Percentiles rank a stretch among this genome's conserved stretches.
Conservation (phyloP, 2,113 vertebrate species). For the Pavo muticus region DNA sequence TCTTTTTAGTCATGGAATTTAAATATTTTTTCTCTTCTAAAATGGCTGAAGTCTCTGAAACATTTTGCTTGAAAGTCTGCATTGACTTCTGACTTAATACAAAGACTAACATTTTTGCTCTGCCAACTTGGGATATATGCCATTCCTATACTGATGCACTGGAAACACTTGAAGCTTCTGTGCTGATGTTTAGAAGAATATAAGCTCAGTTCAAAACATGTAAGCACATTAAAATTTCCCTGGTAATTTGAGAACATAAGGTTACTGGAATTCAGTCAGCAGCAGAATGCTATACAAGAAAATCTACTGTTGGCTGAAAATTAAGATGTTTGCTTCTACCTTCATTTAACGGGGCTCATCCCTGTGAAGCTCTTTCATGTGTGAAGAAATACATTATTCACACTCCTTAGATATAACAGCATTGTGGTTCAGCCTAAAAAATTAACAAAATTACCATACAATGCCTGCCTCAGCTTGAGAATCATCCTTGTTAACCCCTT, state of each 20-base stretch:
- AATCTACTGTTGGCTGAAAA: constrained; percentile 51
- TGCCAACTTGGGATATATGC: not conserved
- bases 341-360: constrained; percentile 45
- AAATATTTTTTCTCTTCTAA: not conserved
- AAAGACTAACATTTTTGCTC: not conserved
- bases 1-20: not conserved
- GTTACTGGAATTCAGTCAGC: constrained; percentile 2
- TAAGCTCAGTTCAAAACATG: not conserved
- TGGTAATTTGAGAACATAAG: not conserved
- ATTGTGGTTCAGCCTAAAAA: constrained; percentile 58
- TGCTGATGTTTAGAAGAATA: not conserved
- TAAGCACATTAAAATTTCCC: not conserved
- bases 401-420: constrained; percentile 34
- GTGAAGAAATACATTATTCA: constrained; percentile 73
- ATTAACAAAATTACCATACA: constrained; percentile 58
- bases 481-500: constrained; percentile 60
- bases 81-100: not conserved
- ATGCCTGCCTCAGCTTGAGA: constrained; percentile 32
- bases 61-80: not conserved
- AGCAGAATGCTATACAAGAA: not conserved
- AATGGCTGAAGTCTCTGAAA: not conserved
- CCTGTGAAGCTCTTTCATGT: constrained; percentile 47
- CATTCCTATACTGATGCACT: not conserved
- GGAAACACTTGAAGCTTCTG: not conserved
- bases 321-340: constrained; percentile 64